Conservation (phyloP, 2,113 vertebrate genomes). For the Leiothrix lutea region DNA sequence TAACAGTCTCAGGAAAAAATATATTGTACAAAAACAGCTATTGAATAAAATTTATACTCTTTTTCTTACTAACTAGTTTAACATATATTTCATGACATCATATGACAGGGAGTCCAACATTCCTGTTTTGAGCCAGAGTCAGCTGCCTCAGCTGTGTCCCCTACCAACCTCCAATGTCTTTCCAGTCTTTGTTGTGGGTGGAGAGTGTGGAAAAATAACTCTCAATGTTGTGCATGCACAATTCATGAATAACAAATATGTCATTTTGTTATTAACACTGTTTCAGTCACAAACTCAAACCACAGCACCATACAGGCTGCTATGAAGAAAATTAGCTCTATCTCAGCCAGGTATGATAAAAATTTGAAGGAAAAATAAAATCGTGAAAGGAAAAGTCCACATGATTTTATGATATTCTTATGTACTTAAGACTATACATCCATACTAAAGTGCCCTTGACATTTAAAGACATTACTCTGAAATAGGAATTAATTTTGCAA, state of each 20-base stretch:
- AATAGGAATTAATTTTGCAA: background rate
- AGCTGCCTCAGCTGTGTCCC: too few species aligned
- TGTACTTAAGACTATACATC: background rate
- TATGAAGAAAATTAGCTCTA: background rate
- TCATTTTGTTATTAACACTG: background rate
- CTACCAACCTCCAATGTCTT: fast-evolving
- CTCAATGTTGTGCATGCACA: background rate
- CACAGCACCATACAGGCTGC: background rate
- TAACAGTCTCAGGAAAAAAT: background rate
- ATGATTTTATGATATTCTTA: background rate
- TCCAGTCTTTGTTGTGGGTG: fast-evolving
- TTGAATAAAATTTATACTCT: background rate
- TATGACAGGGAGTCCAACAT: background rate
- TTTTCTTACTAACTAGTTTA: background rate
- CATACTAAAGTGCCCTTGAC: background rate
- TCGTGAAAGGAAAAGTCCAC: background rate
- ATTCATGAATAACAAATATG: background rate
- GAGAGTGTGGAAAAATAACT: background rate
- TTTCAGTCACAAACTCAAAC: background rate
- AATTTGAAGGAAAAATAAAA: background rate
- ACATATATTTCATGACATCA: background rate
- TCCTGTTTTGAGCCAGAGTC: background rate
- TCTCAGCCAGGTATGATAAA: background rate
- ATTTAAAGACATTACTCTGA: background rate
- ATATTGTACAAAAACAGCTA: fast-evolving